phyloP scores from a whole-genome alignment of 1,140 invertebrate genomes.

The Polypedilum pembai region DNA sequence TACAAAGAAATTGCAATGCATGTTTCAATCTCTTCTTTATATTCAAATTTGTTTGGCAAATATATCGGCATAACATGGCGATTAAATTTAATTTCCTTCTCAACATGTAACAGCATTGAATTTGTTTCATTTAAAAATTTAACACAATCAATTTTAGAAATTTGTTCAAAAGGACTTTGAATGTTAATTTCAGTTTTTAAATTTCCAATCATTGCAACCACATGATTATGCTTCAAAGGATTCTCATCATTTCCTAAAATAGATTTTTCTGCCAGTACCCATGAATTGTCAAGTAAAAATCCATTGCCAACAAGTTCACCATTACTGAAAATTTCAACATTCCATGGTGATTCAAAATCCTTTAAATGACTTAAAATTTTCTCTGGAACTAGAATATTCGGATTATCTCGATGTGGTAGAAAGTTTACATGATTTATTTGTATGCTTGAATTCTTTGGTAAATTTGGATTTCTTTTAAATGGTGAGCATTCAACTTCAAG shows the following conservation, averaged over 20 bases:
- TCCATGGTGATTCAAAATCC: slow-evolving; percentile 52
- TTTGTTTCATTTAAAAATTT: slow-evolving; percentile 47
- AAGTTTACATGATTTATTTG: neutral
- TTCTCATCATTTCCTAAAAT: slow-evolving; percentile 47
- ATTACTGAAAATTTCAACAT: slow-evolving; percentile 57
- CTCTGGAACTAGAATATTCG: neutral
- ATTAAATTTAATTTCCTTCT: slow-evolving; percentile 47
- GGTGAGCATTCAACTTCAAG: slow-evolving; percentile 5
- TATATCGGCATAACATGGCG: slow-evolving; percentile 56
- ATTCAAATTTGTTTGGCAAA: neutral
- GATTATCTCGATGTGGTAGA: neutral
- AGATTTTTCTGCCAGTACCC: slow-evolving; percentile 53
- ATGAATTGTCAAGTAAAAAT: slow-evolving; percentile 52
- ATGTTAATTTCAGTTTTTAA: slow-evolving; percentile 48
- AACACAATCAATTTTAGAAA: slow-evolving; percentile 48
- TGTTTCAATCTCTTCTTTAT: neutral
- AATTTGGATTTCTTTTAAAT: neutral
- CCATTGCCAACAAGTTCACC: slow-evolving; percentile 58
- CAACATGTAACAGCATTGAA: slow-evolving; percentile 52
- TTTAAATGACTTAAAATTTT: slow-evolving; percentile 31
- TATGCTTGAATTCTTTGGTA: neutral
- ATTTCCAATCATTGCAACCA: slow-evolving; percentile 58
- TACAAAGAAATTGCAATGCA: neutral
- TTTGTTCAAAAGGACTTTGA: slow-evolving; percentile 60
- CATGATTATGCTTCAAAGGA: slow-evolving; percentile 53